A percentile compares a stretch with the other conserved stretches of the same genome.
Conservation (phyloP, 2,113 vertebrate species). For the Desmodus rotundus region DNA sequence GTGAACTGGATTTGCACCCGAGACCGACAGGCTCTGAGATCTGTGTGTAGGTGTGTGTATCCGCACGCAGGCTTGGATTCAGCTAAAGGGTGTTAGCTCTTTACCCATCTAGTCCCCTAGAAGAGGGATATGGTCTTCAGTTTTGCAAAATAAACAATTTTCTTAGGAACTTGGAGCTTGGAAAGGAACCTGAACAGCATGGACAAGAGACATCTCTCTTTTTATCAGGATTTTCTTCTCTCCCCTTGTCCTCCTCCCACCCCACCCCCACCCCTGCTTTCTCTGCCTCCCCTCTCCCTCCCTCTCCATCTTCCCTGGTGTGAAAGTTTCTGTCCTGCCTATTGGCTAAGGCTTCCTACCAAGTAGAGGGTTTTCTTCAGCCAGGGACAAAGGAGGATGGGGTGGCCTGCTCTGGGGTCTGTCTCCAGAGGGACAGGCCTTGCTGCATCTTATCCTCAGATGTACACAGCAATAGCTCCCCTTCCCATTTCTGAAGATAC, state of each 20-base stretch:
- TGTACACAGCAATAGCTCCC: background rate
- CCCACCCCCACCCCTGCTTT: background rate
- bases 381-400: background rate
- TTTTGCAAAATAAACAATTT: background rate
- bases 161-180: background rate
- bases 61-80: accelerated
- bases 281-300: background rate
- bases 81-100: background rate
- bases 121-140: background rate
- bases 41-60: background rate
- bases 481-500: background rate
- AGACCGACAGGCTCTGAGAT: background rate
- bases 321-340: background rate
- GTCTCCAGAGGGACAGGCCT: too few relatives aligned
- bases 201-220: background rate
- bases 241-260: accelerated
- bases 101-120: too few relatives aligned
- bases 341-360: background rate
- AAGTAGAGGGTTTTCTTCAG: background rate
- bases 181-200: background rate
- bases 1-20: background rate
- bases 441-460: background rate
- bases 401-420: background rate
- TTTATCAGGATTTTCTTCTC: background rate
- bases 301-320: background rate